Base-by-base conservation (phyloP, 35 echinoderm and acorn worm genomes). In the Strongylocentrotus purpuratus region DNA sequence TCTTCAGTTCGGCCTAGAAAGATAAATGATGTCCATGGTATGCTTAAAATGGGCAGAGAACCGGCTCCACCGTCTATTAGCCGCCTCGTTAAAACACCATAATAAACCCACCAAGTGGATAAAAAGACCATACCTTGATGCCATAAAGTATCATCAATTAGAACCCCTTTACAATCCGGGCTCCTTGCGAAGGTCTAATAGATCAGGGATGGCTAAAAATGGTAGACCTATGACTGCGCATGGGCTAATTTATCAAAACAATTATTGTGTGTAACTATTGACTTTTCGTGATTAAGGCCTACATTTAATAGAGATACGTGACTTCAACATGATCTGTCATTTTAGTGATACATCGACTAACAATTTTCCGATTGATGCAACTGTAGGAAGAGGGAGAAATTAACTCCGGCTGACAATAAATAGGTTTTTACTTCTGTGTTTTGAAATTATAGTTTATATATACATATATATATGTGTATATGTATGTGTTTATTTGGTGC, bases 11-110 rank as follows among this genome's bases (percentile, higher is more conserved):
- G 65, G 4, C 65, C 65, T 78, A 22, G 65, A 78, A 78, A 78
- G 65, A 78, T 78, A 78, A 59, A 78, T 28, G 65, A 78, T 78
- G 65, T 78, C 65, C 65, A 28, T 7, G 65, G 65, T 78, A 78
- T 78, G 65, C 65, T 6, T 4, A 78, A 25, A 78, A 2, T 78
- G 65, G 25, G 28, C 65, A 28, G 87, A 89, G 87, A 31, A 31
- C 31, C 13, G 87, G 87, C 87, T 89, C 87, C 87, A 9, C 18
- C 87, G 31, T 46, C 87, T 89, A 89, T 89, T 89, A 89, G 33
- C 33, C 87, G 32, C 87, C 87, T 89, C 87, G 87, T 89, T 89
- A 89, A 89, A 46, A 89, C 87, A 89, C 87, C 32, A 41, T 89
- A 33, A 89, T 89, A 89, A 89, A 89, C 33, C 87, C 32, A 78